These are phyloP conservation scores for Pocota personata DNA, from an alignment of 2,888 invertebrate species.

Conservation along the genomic window DNA sequence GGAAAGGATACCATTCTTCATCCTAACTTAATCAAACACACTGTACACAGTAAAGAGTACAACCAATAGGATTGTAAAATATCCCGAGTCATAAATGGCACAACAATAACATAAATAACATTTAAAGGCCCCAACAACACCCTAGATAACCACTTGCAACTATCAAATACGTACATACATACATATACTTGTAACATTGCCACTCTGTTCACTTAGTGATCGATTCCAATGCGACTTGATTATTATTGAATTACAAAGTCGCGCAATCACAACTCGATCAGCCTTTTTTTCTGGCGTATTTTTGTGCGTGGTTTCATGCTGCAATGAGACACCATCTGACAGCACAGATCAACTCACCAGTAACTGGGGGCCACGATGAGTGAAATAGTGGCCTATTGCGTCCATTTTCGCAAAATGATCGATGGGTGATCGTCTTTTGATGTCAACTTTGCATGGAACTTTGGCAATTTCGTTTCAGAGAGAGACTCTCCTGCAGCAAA, in stretches of 20 bases:
- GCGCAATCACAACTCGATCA: constrained; percentile 54
- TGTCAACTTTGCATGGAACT: constrained; percentile 71
- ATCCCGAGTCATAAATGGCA: constrained; percentile 46
- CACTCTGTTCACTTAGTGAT: constrained; percentile 13
- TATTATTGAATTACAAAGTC: constrained; percentile 53
- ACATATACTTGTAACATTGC: background rate
- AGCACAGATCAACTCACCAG: constrained; percentile 42
- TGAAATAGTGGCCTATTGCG: constrained; percentile 47
- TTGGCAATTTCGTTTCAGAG: constrained; percentile 53
- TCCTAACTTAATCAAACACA: constrained; percentile 1
- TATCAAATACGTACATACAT: background rate
- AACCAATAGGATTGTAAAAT: constrained; percentile 25
- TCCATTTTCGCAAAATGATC: constrained; percentile 65
- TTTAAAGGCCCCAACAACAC: constrained; percentile 42
- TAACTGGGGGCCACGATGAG: constrained; percentile 26
- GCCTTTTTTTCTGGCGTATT: constrained; percentile 8
- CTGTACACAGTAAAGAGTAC: background rate
- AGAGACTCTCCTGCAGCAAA: constrained; percentile 13
- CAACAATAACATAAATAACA: constrained; percentile 51
- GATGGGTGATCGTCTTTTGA: constrained; percentile 68
- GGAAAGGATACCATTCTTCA: constrained; percentile 10
- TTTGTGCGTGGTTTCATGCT: constrained; percentile 42
- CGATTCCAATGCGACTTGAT: constrained; percentile 55
- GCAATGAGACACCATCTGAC: constrained; percentile 40
- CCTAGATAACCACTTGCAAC: constrained; percentile 16